Evolutionary conservation across 1,140 invertebrate genomes (phyloP).

Genomic region (Zaprionus davidi): DNA sequence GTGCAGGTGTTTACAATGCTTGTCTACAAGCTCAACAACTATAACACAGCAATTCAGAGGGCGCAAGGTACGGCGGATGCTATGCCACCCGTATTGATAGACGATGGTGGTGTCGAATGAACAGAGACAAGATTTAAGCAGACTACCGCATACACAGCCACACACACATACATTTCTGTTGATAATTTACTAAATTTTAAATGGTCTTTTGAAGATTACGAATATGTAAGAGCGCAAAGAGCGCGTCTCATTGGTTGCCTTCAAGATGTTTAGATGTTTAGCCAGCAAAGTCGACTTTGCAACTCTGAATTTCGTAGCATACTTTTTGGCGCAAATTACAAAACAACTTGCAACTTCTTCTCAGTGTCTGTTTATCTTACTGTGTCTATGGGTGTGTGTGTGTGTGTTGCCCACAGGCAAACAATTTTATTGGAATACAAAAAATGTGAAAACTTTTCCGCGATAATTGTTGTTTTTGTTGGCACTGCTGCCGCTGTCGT

Average conservation of each 20-base stretch:
- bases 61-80: background rate
- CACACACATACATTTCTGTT: conserved; percentile 1
- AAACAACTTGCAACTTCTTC: background rate
- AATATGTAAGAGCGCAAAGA: background rate
- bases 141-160: background rate
- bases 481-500: background rate
- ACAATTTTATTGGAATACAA: conserved; percentile 13
- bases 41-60: conserved; percentile 12
- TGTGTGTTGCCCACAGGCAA: background rate
- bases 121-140: background rate
- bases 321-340: conserved; percentile 10
- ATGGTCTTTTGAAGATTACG: conserved; percentile 12
- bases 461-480: conserved; percentile 23
- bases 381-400: background rate
- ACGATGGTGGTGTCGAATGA: conserved; percentile 38
- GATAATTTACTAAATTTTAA: conserved; percentile 22
- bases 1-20: conserved; percentile 94
- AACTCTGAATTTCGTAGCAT: conserved; percentile 8
- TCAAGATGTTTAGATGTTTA: background rate
- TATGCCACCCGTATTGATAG: conserved; percentile 18
- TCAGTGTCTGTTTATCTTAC: background rate
- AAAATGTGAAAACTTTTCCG: conserved; percentile 29
- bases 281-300: background rate
- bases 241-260: too few species aligned
- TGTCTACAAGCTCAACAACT: conserved; percentile 89